These are phyloP conservation scores for Xestia c-nigrum DNA, from an alignment of 2,888 invertebrate species.

Conservation along the genomic window DNA sequence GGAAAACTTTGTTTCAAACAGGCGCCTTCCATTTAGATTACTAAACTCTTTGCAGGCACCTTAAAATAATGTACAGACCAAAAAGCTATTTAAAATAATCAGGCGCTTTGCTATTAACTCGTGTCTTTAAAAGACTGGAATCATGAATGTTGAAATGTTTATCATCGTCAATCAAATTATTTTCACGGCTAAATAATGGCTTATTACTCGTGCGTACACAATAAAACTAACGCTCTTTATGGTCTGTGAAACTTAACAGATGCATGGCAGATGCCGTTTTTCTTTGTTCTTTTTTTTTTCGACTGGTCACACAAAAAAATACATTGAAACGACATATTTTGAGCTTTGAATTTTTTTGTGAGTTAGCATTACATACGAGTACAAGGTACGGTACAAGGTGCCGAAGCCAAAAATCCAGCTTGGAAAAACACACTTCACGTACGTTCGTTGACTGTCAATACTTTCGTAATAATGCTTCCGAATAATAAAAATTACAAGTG, in stretches of 20 bases:
- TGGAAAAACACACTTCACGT: too few relatives aligned
- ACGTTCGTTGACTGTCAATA: too few relatives aligned
- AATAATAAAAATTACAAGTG: too few relatives aligned
- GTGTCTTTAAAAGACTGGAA: not conserved
- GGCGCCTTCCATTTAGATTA: not conserved
- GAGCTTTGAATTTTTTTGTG: not conserved
- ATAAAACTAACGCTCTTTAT: not conserved
- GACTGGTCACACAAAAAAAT: not conserved
- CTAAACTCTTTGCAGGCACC: not conserved
- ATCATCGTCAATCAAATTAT: not conserved
- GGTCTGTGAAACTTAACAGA: not conserved
- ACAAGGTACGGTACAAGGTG: too few relatives aligned
- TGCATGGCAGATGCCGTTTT: too few relatives aligned
- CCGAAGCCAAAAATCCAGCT: too few relatives aligned
- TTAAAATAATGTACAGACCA: not conserved
- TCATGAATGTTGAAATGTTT: not conserved
- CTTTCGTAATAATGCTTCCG: too few relatives aligned
- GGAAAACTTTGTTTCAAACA: not conserved
- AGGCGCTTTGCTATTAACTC: constrained; percentile 24
- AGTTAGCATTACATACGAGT: not conserved
- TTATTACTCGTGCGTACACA: not conserved
- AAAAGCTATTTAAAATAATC: constrained; percentile 11
- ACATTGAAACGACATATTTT: not conserved
- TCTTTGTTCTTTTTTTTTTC: not conserved
- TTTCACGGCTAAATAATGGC: not conserved